phyloP scores from a whole-genome alignment of 1,140 invertebrate species.

The Zaprionus tsacasi region DNA sequence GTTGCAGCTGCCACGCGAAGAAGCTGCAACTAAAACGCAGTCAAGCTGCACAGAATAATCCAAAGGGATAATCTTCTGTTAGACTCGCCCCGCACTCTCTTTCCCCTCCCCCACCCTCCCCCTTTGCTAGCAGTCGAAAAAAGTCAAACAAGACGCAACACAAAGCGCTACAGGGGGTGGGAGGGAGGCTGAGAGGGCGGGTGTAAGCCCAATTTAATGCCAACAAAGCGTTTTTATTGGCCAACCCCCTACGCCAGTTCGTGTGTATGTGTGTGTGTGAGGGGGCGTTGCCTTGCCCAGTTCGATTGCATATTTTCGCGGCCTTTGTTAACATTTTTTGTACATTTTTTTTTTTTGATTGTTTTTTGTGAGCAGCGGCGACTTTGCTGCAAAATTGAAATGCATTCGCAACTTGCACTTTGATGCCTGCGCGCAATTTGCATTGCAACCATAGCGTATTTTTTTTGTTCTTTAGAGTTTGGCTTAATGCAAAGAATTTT shows the following conservation, averaged over 20 bases:
- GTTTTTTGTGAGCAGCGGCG: slow-evolving; percentile 11
- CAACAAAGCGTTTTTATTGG: slow-evolving; percentile 71
- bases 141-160: slow-evolving; percentile 55
- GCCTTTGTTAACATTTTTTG: slow-evolving; percentile 62
- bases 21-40: slow-evolving; percentile 74
- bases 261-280: neutral
- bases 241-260: neutral
- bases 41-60: slow-evolving; percentile 77
- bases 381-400: slow-evolving; percentile 65
- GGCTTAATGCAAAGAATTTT: slow-evolving; percentile 51
- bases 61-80: slow-evolving; percentile 59
- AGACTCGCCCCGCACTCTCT: neutral
- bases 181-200: no score
- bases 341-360: neutral
- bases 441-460: slow-evolving; percentile 29
- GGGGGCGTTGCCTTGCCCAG: slow-evolving; percentile 11
- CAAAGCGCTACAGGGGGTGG: slow-evolving; percentile 16
- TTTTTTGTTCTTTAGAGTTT: slow-evolving; percentile 20
- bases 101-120: neutral
- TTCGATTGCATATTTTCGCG: slow-evolving; percentile 64
- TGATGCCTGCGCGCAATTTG: slow-evolving; percentile 51
- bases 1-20: slow-evolving; percentile 37
- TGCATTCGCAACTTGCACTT: slow-evolving; percentile 62
- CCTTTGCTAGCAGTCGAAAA: neutral
- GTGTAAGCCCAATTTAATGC: slow-evolving; percentile 62